These are phyloP conservation scores for Chionis minor DNA, from an alignment of 2,113 vertebrate genomes.

Conservation along the genomic window DNA sequence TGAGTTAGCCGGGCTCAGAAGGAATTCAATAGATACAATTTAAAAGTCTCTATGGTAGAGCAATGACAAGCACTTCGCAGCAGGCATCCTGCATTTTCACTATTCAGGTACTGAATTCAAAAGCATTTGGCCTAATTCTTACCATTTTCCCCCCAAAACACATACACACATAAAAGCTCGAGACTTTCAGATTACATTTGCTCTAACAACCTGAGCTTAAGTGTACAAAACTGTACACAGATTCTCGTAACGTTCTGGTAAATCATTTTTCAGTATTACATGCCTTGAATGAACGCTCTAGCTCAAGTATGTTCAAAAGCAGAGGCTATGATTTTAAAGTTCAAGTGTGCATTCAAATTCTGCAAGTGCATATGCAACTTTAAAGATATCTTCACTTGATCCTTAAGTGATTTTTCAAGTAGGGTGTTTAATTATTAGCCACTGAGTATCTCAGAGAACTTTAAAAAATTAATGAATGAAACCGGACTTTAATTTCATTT, in stretches of 20 bases:
- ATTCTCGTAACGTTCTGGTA: neutral
- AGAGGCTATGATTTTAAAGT: neutral
- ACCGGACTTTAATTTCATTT: neutral
- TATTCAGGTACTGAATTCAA: neutral
- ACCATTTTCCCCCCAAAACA: neutral
- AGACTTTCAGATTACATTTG: neutral
- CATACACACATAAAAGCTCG: fast-evolving
- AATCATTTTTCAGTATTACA: neutral
- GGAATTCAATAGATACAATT: neutral
- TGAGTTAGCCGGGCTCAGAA: neutral
- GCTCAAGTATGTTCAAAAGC: neutral
- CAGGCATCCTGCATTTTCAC: neutral
- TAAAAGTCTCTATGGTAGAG: neutral
- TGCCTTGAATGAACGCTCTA: neutral
- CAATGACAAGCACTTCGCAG: neutral
- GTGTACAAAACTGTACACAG: neutral
- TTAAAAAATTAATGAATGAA: too few relatives aligned
- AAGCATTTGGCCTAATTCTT: neutral
- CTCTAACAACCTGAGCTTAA: neutral
- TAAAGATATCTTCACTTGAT: neutral
- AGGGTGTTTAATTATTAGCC: neutral
- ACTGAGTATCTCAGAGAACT: neutral
- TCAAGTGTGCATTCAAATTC: neutral
- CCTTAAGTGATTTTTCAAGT: neutral
- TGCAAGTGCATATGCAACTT: neutral